These are phyloP conservation scores for Drosophila pegasa DNA, from an alignment of 2,888 invertebrate species.

Conservation along the genomic window DNA sequence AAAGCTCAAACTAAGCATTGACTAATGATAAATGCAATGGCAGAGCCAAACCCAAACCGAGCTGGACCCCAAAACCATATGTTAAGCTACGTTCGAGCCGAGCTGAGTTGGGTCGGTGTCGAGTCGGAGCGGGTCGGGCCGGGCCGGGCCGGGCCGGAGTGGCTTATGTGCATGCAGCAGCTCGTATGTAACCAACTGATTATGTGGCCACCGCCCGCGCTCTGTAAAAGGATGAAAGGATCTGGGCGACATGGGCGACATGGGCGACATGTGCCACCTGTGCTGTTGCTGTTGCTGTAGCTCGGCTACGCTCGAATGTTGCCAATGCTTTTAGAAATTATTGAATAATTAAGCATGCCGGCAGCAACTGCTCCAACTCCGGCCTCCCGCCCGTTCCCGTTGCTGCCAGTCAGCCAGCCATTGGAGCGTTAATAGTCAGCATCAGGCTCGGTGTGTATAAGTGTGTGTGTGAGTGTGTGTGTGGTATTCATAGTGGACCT, in stretches of 20 bases:
- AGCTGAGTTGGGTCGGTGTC: background rate
- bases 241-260: slow-evolving; percentile 36
- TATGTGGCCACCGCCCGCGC: slow-evolving; percentile 37
- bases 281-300: slow-evolving; percentile 19
- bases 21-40: slow-evolving; percentile 72
- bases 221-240: slow-evolving; percentile 70
- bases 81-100: slow-evolving; percentile 34
- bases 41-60: slow-evolving; percentile 10
- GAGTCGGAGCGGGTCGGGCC: background rate
- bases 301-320: slow-evolving; percentile 55
- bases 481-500: background rate
- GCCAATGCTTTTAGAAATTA: slow-evolving; percentile 82
- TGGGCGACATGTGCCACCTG: slow-evolving; percentile 42
- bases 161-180: slow-evolving; percentile 34
- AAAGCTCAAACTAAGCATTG: slow-evolving; percentile 66
- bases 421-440: slow-evolving; percentile 62
- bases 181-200: slow-evolving; percentile 72
- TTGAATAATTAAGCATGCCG: slow-evolving; percentile 83
- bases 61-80: slow-evolving; percentile 20
- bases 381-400: slow-evolving; percentile 5
- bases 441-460: slow-evolving; percentile 2
- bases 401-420: slow-evolving; percentile 14
- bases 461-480: background rate
- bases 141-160: background rate
- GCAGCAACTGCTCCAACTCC: slow-evolving; percentile 67